These are phyloP conservation scores for Rynchops niger DNA, from an alignment of 2,113 vertebrate species.

Conservation along the genomic window DNA sequence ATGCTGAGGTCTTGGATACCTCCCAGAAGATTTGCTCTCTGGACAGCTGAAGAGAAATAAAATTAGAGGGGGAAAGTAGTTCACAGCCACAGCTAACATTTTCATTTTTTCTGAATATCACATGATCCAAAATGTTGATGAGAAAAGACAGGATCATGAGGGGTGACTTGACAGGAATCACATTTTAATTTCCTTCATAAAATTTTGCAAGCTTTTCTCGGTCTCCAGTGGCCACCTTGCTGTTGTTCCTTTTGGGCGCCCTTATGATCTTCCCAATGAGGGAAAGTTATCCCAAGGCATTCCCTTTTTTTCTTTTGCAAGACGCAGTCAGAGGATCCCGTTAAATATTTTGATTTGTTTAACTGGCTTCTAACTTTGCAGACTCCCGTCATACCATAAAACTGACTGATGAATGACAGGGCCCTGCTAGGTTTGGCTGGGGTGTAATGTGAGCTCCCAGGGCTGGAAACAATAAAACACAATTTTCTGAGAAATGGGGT, in stretches of 20 bases:
- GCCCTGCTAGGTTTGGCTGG: background rate
- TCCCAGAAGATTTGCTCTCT: constrained; percentile 42
- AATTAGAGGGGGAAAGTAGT: background rate
- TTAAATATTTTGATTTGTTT: constrained; percentile 19
- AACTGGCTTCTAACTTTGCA: constrained; percentile 29
- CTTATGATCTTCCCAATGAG: background rate
- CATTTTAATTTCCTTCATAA: constrained; percentile 40
- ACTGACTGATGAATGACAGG: constrained; percentile 25
- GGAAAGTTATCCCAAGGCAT: background rate
- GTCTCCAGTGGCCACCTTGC: background rate
- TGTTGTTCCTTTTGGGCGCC: background rate
- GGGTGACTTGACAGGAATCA: constrained; percentile 9
- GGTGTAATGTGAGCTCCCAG: constrained; percentile 26
- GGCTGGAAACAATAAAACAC: constrained; percentile 63
- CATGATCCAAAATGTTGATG: background rate
- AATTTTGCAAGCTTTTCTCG: background rate
- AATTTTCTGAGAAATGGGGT: constrained; percentile 42
- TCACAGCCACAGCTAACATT: background rate
- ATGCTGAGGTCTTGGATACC: background rate
- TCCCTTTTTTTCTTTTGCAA: background rate
- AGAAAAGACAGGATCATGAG: background rate
- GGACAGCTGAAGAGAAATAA: background rate
- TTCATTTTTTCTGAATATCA: background rate
- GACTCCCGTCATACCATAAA: background rate
- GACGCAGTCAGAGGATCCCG: background rate